phyloP scores from a whole-genome alignment of 2,797 vertebrate species.

The Gymnodraco acuticeps region DNA sequence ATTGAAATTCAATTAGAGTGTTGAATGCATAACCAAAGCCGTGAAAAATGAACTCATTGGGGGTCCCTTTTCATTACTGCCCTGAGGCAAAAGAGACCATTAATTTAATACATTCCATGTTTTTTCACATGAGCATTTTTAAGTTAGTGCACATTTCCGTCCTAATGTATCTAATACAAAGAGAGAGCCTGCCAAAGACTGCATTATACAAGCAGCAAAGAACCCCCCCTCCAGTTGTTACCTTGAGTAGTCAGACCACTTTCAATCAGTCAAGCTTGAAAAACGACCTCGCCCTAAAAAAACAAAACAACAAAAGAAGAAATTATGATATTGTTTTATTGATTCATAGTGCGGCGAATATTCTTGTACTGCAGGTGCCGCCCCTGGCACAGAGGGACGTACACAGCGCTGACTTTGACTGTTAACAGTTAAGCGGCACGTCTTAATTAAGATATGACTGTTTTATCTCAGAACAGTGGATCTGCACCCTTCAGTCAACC shows the following conservation, averaged over 20 bases:
- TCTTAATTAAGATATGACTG: conserved; percentile 85
- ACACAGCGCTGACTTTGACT: conserved; percentile 55
- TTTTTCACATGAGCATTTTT: conserved; percentile 86
- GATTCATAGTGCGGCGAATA: conserved; percentile 74
- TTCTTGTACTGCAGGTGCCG: conserved; percentile 67
- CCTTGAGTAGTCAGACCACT: conserved; percentile 82
- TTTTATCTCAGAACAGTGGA: conserved; percentile 81
- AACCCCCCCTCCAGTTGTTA: conserved; percentile 76
- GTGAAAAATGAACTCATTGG: conserved; percentile 88
- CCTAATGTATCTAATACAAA: conserved; percentile 86
- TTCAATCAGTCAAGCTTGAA: conserved; percentile 86
- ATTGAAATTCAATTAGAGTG: conserved; percentile 90
- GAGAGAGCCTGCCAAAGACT: conserved; percentile 81
- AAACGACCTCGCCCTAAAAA: conserved; percentile 75
- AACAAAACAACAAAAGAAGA: conserved; percentile 81
- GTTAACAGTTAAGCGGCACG: conserved; percentile 71
- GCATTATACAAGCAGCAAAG: conserved; percentile 81
- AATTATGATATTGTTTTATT: conserved; percentile 85
- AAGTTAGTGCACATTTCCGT: conserved; percentile 84
- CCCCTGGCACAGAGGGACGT: conserved; percentile 50
- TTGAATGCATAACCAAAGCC: conserved; percentile 89
- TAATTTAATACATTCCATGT: conserved; percentile 88
- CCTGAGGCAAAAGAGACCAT: conserved; percentile 88
- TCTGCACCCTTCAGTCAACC: conserved; percentile 85
- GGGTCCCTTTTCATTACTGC: conserved; percentile 86